phyloP scores from a whole-genome alignment of 2,888 invertebrate genomes.

The Drosophila affinis region DNA sequence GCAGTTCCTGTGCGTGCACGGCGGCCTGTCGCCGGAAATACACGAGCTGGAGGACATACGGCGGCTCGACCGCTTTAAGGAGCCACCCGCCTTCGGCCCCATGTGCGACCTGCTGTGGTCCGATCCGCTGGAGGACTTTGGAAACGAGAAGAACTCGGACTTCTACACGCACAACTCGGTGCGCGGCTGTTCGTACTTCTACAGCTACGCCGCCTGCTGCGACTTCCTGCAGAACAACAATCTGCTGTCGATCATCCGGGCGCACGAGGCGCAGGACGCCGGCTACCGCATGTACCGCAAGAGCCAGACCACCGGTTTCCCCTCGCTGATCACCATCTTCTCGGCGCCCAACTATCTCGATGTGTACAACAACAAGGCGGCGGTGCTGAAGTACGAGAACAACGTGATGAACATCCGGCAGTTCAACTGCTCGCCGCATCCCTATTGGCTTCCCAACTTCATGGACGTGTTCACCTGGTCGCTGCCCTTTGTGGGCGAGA shows the following conservation, averaged over 20 bases:
- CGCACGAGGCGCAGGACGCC: constrained; percentile 99
- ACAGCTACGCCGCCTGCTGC: constrained; percentile 99
- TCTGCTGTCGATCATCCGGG: constrained; percentile 99
- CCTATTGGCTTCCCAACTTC: constrained; percentile 99
- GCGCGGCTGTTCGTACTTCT: constrained; percentile 99
- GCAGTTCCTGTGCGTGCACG: constrained; percentile 99
- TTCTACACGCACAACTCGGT: constrained; percentile 99
- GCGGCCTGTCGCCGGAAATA: constrained; percentile 99
- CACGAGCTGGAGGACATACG: constrained; percentile 99
- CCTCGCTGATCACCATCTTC: constrained; percentile 99
- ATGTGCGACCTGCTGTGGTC: constrained; percentile 99
- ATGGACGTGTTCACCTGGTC: constrained; percentile 99
- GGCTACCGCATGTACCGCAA: constrained; percentile 99
- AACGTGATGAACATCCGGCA: constrained; percentile 99
- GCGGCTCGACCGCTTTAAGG: constrained; percentile 99
- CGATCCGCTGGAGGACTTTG: constrained; percentile 99
- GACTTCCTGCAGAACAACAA: constrained; percentile 99
- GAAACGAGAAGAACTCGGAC: constrained; percentile 97
- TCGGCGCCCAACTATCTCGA: constrained; percentile 99
- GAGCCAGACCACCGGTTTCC: constrained; percentile 99
- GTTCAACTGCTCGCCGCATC: constrained; percentile 99
- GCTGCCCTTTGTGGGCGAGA: constrained; percentile 99
- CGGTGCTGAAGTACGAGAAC: constrained; percentile 99
- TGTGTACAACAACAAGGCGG: constrained; percentile 99
- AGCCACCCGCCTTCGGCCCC: constrained; percentile 99